Evolutionary conservation across 2,797 vertebrate genomes (phyloP), one percentile per base, ranked within the genome.

Genomic region (Poeciliopsis presidionis): DNA sequence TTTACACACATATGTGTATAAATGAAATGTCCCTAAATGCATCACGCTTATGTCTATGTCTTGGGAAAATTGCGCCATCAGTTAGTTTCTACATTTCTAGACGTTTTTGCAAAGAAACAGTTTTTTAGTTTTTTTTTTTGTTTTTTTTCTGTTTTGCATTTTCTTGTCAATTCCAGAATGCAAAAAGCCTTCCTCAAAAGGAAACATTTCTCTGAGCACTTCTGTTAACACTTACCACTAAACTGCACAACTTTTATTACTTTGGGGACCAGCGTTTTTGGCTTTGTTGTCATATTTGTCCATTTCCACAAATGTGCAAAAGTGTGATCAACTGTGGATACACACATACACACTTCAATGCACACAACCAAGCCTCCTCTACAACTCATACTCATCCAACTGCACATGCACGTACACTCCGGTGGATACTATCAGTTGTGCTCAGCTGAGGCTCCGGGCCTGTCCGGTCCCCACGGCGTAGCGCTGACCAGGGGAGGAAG

Each of bases 361-460:
- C 79, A 39, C 55, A 53, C 16, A 87, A 82, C 2, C 47, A n/a
- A 74, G 33, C 75, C 72, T 36, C 43, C 53, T 28, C 30, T n/a
- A 77, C 83, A 85, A 78, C 79, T 51, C 47, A 22, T 75, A 78
- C 65, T 75, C 81, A 87, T 77, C 46, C 84, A 80, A 79, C 47
- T 84, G 53, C 78, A 81, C 76, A 71, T 41, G 72, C 87, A 78
- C 57, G 59, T 79, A 91, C 88, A 90, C 92, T 90, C 94, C 73
- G 92, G 92, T 93, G 95, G 93, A 95, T 95, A 93, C 93, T 95
- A 96, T 96, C 94, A 92, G 92, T 72, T 79, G 73, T 89, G 86
- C 92, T 95, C 96, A 96, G 95, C 94, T 95, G 94, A 96, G 90
- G 91, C 88, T 81, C 83, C 82, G 89, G 90, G 93, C 87, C 90